Percentiles rank a stretch among this genome's conserved stretches.
phyloP scores from a whole-genome alignment of 2,888 invertebrate genomes.

The Caenorhabditis sinica region DNA sequence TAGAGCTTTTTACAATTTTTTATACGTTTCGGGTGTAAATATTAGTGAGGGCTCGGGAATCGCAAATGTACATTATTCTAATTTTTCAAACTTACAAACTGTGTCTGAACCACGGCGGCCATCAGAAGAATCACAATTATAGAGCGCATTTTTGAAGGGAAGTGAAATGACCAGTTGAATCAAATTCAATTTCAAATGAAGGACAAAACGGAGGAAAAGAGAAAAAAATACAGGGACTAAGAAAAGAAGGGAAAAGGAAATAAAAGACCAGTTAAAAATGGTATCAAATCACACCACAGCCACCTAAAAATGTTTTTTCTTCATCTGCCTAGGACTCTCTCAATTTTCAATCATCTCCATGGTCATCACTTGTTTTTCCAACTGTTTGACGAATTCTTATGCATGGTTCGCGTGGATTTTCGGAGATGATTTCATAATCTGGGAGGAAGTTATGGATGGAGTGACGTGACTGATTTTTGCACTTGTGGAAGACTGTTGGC shows the following conservation, averaged over 20 bases:
- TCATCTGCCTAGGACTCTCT: slow-evolving; percentile 29
- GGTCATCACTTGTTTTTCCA: slow-evolving; percentile 19
- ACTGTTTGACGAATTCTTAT: slow-evolving; percentile 40
- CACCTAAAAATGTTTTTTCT: slow-evolving; percentile 17
- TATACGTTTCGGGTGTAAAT: neutral
- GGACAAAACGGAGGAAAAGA: neutral
- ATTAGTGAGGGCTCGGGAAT: too few species aligned
- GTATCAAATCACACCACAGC: slow-evolving; percentile 40
- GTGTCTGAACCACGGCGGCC: slow-evolving; percentile 42
- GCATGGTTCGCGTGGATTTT: slow-evolving; percentile 3
- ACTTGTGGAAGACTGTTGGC: too few species aligned
- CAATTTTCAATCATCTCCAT: neutral
- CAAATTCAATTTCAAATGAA: slow-evolving; percentile 14
- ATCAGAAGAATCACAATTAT: slow-evolving; percentile 28
- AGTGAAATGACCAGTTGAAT: slow-evolving; percentile 3
- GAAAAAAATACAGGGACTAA: slow-evolving; percentile 10
- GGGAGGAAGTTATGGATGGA: neutral
- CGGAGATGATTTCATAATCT: slow-evolving; percentile 36
- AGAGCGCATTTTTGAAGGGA: slow-evolving; percentile 39
- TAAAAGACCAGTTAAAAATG: slow-evolving; percentile 50
- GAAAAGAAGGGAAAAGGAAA: neutral
- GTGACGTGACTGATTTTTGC: neutral
- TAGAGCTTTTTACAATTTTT: slow-evolving; percentile 19
- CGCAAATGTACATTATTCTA: too few species aligned
- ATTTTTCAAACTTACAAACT: slow-evolving; percentile 47